Conservation (phyloP, 2,797 vertebrate genomes). For the Mionectes olivaceus region DNA sequence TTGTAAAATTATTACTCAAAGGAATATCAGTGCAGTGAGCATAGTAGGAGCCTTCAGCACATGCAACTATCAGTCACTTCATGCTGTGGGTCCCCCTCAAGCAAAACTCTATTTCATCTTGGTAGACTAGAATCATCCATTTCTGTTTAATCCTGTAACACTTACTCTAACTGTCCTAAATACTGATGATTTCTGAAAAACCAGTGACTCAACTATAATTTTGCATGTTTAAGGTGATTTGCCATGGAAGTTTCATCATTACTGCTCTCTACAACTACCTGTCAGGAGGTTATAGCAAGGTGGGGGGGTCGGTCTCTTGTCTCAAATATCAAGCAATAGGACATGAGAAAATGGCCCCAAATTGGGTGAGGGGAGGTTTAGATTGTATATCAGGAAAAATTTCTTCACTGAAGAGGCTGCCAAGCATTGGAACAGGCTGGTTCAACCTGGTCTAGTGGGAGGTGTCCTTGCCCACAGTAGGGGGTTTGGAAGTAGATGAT, state of each 20-base stretch:
- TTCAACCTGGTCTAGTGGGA: background rate
- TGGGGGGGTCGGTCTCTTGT: background rate
- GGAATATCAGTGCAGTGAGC: background rate
- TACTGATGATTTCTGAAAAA: background rate
- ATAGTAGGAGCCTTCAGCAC: background rate
- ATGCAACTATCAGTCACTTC: background rate
- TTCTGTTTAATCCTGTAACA: background rate
- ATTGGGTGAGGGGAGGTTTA: background rate
- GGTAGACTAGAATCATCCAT: background rate
- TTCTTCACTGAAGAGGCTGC: background rate
- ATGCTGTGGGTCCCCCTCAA: background rate
- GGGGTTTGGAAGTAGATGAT: background rate
- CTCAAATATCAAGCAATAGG: background rate
- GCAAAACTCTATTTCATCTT: background rate
- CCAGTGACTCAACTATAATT: background rate
- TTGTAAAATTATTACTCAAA: slow-evolving; percentile 4
- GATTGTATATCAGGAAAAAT: background rate
- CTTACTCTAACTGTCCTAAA: background rate
- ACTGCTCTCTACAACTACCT: background rate
- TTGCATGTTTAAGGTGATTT: background rate
- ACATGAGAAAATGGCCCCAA: background rate
- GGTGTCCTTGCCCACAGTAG: background rate
- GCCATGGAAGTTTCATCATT: background rate
- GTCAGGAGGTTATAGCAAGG: background rate
- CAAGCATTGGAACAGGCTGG: background rate